Evolutionary conservation across 30 jellyfish, hydroid and myxozoan genomes (phyloP).

Genomic region (Hydra vulgaris): DNA sequence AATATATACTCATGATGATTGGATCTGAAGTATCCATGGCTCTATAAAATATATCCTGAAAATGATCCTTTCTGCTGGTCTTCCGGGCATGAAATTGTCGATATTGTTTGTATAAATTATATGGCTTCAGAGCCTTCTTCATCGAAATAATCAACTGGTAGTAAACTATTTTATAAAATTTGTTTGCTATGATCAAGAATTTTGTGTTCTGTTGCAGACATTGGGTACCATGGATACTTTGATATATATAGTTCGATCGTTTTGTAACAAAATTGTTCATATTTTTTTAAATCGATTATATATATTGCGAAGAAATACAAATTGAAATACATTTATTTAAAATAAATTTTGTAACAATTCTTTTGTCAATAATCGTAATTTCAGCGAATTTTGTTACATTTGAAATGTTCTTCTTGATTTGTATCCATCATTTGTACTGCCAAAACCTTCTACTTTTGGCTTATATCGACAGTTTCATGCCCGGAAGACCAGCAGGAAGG

Average conservation of each 20-base stretch:
- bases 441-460: no score
- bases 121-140: background rate
- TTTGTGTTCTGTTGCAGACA: background rate
- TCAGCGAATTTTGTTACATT: background rate
- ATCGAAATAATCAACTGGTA: background rate
- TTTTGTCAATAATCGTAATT: background rate
- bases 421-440: no score
- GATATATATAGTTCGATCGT: background rate
- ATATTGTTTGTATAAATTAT: background rate
- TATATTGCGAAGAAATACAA: background rate
- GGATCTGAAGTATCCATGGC: no score
- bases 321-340: no score
- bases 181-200: background rate
- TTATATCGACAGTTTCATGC: no score
- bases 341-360: background rate
- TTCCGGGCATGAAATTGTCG: background rate
- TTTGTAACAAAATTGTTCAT: background rate
- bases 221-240: background rate
- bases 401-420: background rate
- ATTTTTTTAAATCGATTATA: no score
- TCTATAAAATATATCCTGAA: no score
- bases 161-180: background rate
- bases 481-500: no score
- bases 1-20: no score
- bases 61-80: no score